Evolutionary conservation across 2,888 invertebrate genomes (phyloP).

Genomic region (Scotopteryx bipunctaria): DNA sequence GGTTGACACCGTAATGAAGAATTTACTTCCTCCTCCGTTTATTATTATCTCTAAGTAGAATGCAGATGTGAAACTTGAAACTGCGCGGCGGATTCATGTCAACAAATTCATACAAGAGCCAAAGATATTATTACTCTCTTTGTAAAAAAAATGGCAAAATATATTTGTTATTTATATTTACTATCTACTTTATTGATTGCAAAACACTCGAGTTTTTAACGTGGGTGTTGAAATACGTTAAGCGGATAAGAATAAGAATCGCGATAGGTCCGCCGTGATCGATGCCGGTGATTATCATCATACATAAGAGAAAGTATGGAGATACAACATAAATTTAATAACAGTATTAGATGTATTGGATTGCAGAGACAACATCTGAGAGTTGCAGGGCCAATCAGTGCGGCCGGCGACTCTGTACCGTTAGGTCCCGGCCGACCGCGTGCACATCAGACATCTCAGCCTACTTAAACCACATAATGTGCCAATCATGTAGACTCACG

Average conservation of each 20-base stretch:
- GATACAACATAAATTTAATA: conserved; percentile 75
- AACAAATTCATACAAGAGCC: conserved; percentile 18
- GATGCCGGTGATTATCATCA: conserved; percentile 67
- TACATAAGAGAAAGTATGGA: conserved; percentile 72
- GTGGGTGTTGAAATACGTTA: conserved; percentile 64
- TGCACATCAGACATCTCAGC: conserved; percentile 61
- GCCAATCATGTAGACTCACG: conserved; percentile 57
- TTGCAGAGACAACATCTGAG: conserved; percentile 70
- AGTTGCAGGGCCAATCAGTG: conserved; percentile 69
- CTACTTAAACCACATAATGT: conserved; percentile 67
- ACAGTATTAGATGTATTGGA: conserved; percentile 78
- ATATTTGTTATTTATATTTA: conserved; percentile 13
- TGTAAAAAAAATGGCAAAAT: conserved; percentile 9
- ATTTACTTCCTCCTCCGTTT: conserved; percentile 28
- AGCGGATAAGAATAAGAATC: conserved; percentile 58
- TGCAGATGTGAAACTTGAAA: conserved; percentile 28
- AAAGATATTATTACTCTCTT: conserved; percentile 5
- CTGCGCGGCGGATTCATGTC: conserved; percentile 20
- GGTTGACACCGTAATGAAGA: conserved; percentile 28
- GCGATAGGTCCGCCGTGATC: conserved; percentile 64
- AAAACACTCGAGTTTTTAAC: conserved; percentile 41
- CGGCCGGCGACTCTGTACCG: conserved; percentile 62
- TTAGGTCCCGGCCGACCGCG: conserved; percentile 59
- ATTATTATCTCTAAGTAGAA: conserved; percentile 27
- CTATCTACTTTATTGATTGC: conserved; percentile 38